A percentile compares a stretch with the other conserved stretches of the same genome.
Conservation (phyloP, 2,113 vertebrate genomes). For the Cryptomyrus ogoouensis region DNA sequence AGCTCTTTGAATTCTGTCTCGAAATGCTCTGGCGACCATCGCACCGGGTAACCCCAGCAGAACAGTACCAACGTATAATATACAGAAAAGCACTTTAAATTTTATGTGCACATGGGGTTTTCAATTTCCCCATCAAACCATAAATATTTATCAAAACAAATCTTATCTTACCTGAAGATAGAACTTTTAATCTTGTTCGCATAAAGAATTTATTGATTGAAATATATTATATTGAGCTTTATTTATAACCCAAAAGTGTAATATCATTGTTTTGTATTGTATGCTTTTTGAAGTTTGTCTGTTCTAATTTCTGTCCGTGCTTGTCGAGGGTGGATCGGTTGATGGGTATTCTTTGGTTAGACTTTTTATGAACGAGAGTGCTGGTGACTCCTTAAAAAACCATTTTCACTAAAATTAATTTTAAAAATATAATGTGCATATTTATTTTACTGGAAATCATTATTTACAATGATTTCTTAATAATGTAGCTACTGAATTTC, state of each 20-base stretch:
- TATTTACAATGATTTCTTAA: background rate
- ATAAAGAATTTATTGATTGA: conserved; percentile 11
- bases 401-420: background rate
- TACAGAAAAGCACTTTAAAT: conserved; percentile 27
- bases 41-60: background rate
- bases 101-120: conserved; percentile 13
- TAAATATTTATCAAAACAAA: background rate
- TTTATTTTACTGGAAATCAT: conserved; percentile 3
- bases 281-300: conserved; percentile 16
- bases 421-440: background rate
- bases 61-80: background rate
- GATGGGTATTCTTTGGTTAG: conserved; percentile 9
- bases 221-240: conserved; percentile 19
- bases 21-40: background rate
- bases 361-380: background rate
- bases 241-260: conserved; percentile 8
- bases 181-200: background rate
- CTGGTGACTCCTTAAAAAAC: background rate
- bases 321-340: conserved; percentile 1
- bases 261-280: conserved; percentile 21
- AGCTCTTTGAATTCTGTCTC: background rate
- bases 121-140: background rate
- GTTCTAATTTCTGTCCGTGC: background rate
- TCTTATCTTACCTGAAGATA: conserved; percentile 8
- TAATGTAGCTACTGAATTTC: background rate